Conservation (phyloP, 2,113 vertebrate genomes). For the Chloropsis hardwickii region DNA sequence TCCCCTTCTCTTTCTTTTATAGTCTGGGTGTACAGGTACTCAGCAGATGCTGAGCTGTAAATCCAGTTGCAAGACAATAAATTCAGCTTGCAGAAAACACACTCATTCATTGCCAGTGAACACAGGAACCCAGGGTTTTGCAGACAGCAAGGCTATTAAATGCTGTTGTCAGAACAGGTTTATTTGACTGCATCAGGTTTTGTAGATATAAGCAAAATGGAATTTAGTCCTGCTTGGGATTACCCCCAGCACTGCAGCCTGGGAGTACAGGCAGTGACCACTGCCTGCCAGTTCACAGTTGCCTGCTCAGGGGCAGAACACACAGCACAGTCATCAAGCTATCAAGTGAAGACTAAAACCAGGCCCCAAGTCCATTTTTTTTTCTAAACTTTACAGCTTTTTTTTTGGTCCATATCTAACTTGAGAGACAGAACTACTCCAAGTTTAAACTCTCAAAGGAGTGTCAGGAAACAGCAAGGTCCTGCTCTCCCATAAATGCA, state of each 20-base stretch:
- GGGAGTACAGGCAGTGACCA: neutral
- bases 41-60: slow-evolving; percentile 24
- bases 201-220: neutral
- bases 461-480: neutral
- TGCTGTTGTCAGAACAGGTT: slow-evolving; percentile 61
- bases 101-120: slow-evolving; percentile 22
- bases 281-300: neutral
- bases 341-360: neutral
- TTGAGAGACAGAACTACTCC: neutral
- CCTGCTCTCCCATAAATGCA: neutral
- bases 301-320: neutral
- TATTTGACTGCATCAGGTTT: slow-evolving; percentile 53
- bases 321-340: neutral
- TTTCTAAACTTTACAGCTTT: neutral
- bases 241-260: neutral
- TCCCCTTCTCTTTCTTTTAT: neutral
- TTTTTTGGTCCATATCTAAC: neutral
- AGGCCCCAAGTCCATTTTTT: neutral
- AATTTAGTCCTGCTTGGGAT: neutral
- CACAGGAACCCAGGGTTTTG: neutral
- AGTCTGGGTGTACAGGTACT: neutral
- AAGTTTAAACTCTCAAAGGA: neutral
- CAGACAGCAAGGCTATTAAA: slow-evolving; percentile 60
- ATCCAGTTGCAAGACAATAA: slow-evolving; percentile 46
- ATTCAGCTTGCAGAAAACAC: slow-evolving; percentile 48